A percentile compares a stretch with the other conserved stretches of the same genome.
Conservation (phyloP, 2,888 invertebrate species). For the Trissolcus japonicus region DNA sequence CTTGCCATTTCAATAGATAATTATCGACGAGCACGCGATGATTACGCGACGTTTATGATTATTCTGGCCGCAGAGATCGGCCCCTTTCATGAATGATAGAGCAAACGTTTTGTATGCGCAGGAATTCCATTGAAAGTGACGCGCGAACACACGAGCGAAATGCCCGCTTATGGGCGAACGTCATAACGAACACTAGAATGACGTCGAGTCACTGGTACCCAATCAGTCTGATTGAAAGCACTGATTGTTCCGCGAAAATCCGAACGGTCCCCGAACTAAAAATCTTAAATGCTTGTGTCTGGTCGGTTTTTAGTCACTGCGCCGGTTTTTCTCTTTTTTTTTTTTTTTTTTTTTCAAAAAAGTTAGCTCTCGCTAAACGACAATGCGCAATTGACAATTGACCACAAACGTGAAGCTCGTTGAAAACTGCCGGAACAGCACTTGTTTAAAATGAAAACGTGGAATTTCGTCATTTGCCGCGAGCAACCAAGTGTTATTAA, state of each 20-base stretch:
- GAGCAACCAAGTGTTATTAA: no score
- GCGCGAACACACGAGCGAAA: slow-evolving; percentile 31
- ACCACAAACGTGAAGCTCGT: slow-evolving; percentile 1
- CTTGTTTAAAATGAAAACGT: no score
- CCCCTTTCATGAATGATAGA: slow-evolving; percentile 56
- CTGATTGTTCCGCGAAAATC: slow-evolving; percentile 60
- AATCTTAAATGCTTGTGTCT: slow-evolving; percentile 43
- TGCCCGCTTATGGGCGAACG: slow-evolving; percentile 25
- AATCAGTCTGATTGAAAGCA: slow-evolving; percentile 66
- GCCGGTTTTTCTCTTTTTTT: slow-evolving; percentile 10
- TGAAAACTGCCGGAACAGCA: no score
- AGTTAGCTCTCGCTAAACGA: background rate
- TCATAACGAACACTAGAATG: slow-evolving; percentile 38
- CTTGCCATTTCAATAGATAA: slow-evolving; percentile 55
- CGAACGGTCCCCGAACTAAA: slow-evolving; percentile 44
- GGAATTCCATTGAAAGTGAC: slow-evolving; percentile 56
- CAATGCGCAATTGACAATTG: slow-evolving; percentile 1
- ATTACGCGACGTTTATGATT: slow-evolving; percentile 58
- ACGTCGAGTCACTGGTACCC: slow-evolving; percentile 54
- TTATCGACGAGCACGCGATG: slow-evolving; percentile 53
- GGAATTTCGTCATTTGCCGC: no score
- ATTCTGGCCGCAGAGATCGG: slow-evolving; percentile 54
- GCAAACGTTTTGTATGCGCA: slow-evolving; percentile 54
- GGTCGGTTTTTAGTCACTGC: background rate
- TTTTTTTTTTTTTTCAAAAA: background rate